Evolutionary conservation across 2,888 invertebrate species (phyloP), one percentile per base, ranked within the genome.

Genomic region (Cactoblastis cactorum): DNA sequence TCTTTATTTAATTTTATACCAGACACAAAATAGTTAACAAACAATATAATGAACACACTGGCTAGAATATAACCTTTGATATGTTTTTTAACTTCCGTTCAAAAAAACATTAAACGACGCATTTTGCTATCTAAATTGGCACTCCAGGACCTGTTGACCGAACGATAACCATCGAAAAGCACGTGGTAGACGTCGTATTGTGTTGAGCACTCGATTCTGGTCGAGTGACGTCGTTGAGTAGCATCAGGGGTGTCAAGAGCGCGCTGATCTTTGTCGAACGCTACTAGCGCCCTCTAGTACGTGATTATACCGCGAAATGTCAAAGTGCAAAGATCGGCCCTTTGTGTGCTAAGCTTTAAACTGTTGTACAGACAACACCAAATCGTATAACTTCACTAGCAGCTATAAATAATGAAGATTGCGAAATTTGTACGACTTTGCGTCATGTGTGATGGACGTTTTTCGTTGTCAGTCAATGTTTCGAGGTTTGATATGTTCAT

Each of bases 241-340:
- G 77, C 69, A 77, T 80, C 68, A 73, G 68, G 77, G 75, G 75
- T 85, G 86, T 86, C 86, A 83, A 87, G 83, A 65, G 74, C 57
- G 73, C 65, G 61, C 75, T 74, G 77, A 81, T 77, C 80, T 71
- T 64, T 65, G 64, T 65, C 62, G 62, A 72, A 61, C 70, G 71
- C 71, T 73, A 69, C 75, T 71, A 74, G 69, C 71, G 75, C 75
- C 71, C 74, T 77, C 74, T 80, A 81, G 82, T 80, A 86, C 89
- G 88, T 89, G 89, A 90, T 88, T 85, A 87, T 82, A 86, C 79
- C 83, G 82, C 78, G 76, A 85, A 83, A 89, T 88, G 90, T 89
- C 90, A 90, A 80, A 89, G 90, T 83, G 88, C 87, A 89, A 83
- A 85, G 87, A 84, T 88, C 84, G 80, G 78, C 69, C 76, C 77